Evolutionary conservation across 2,888 invertebrate species (phyloP).

Genomic region (Gortyna flavago): DNA sequence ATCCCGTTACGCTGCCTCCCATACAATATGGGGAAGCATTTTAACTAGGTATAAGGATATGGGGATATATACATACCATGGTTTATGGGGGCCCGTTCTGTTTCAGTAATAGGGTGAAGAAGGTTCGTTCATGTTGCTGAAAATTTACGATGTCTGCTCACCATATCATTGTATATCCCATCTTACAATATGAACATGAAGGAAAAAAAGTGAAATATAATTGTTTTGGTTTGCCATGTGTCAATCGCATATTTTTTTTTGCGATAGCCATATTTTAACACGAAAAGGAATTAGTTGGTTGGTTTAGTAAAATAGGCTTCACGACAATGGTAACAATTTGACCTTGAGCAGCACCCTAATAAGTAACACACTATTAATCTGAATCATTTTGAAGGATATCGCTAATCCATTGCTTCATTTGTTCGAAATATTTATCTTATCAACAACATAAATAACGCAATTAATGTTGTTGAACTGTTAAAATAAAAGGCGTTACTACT

Average conservation of each 20-base stretch:
- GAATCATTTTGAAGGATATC: too few relatives aligned
- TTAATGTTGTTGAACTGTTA: too few relatives aligned
- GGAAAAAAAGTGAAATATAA: conserved; percentile 1
- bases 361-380: too few relatives aligned
- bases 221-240: not conserved
- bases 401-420: too few relatives aligned
- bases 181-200: not conserved
- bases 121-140: conserved; percentile 38
- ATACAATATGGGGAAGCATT: not conserved
- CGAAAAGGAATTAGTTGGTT: too few relatives aligned
- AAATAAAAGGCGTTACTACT: too few relatives aligned
- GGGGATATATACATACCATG: conserved; percentile 20
- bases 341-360: too few relatives aligned
- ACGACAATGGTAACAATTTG: too few relatives aligned
- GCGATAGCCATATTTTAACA: too few relatives aligned
- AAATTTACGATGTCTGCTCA: conserved; percentile 36
- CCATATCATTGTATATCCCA: conserved; percentile 19
- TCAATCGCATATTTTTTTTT: not conserved
- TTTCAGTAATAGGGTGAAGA: conserved; percentile 47
- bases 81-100: conserved; percentile 46
- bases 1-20: not conserved
- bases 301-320: too few relatives aligned
- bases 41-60: conserved; percentile 31
- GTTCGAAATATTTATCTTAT: too few relatives aligned
- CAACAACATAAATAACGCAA: too few relatives aligned